phyloP scores from a whole-genome alignment of 2,797 vertebrate genomes.

The Muraenolepis orangiensis region DNA sequence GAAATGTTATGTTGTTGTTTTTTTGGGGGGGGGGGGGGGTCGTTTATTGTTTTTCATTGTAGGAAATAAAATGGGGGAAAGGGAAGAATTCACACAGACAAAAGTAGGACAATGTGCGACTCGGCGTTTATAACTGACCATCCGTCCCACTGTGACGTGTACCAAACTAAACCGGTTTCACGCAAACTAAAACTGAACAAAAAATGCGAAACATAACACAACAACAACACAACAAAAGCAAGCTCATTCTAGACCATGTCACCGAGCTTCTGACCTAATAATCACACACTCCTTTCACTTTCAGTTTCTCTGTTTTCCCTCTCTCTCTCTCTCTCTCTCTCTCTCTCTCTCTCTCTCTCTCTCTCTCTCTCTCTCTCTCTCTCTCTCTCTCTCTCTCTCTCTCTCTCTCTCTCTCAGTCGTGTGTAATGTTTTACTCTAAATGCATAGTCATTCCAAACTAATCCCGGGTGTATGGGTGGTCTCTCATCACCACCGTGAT shows the following conservation, averaged over 20 bases:
- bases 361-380: background rate
- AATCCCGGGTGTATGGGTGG: background rate
- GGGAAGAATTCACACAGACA: conserved; percentile 16
- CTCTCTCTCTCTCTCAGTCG: background rate
- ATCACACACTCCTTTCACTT: background rate
- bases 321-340: background rate
- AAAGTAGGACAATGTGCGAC: background rate
- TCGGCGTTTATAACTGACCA: background rate
- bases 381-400: background rate
- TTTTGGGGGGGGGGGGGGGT: too few species aligned
- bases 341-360: too few species aligned
- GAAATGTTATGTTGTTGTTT: conserved; percentile 50
- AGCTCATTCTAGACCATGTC: conserved; percentile 8
- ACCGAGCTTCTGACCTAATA: background rate
- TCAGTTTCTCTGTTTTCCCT: too few species aligned
- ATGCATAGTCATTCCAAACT: background rate
- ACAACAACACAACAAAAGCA: too few species aligned
- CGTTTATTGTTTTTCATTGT: conserved; percentile 18
- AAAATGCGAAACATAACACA: too few species aligned
- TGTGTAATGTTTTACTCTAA: background rate
- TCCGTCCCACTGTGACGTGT: background rate
- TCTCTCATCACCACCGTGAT: background rate
- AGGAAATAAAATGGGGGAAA: too few species aligned
- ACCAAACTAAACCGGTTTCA: background rate
- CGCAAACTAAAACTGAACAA: conserved; percentile 36